Conservation (phyloP, 2,797 vertebrate species). For the Australoheros facetus region DNA sequence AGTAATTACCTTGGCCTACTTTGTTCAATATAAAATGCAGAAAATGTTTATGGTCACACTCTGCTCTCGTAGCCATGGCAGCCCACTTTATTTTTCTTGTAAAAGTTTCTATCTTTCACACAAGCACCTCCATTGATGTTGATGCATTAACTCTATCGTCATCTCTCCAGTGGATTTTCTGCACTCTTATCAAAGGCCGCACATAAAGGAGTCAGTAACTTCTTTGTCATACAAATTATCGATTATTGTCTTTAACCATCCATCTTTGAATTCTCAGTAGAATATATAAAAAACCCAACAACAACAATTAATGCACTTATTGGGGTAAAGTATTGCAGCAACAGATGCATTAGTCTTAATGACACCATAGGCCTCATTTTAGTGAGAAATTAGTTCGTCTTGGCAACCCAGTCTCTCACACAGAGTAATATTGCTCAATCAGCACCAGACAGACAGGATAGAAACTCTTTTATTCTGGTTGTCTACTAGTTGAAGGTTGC, state of each 20-base stretch:
- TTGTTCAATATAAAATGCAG: background rate
- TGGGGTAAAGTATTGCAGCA: background rate
- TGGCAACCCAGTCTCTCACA: background rate
- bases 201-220: background rate
- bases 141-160: background rate
- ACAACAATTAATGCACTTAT: background rate
- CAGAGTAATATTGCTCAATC: background rate
- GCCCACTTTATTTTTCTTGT: background rate
- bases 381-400: no score
- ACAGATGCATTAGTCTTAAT: no score
- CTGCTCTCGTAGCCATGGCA: background rate
- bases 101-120: background rate
- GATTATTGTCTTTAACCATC: background rate
- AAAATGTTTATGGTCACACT: background rate
- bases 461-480: no score
- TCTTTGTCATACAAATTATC: background rate
- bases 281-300: background rate
- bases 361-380: no score
- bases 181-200: background rate
- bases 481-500: no score
- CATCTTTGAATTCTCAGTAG: background rate
- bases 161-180: background rate
- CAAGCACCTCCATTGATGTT: background rate
- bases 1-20: background rate
- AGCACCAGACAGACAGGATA: no score